phyloP scores from a whole-genome alignment of 2,888 invertebrate genomes.

The Mantis religiosa region DNA sequence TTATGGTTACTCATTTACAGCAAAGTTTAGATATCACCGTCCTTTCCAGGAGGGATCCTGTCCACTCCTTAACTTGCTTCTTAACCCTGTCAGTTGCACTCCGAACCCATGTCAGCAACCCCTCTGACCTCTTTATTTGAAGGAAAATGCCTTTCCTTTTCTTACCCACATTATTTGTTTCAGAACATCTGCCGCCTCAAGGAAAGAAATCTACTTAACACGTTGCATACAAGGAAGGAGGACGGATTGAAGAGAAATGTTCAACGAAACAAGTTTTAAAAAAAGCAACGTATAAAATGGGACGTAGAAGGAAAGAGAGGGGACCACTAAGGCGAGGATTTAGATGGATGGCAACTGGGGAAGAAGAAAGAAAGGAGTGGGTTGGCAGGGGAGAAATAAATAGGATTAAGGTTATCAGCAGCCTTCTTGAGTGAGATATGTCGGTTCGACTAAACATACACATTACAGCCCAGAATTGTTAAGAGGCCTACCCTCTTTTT shows the following conservation, averaged over 20 bases:
- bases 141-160: background rate
- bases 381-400: conserved; percentile 2
- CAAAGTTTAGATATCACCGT: no score
- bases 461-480: background rate
- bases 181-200: background rate
- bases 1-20: no score
- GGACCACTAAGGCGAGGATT: background rate
- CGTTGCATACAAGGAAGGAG: background rate
- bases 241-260: background rate
- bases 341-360: background rate
- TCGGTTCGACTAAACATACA: background rate
- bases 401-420: conserved; percentile 15
- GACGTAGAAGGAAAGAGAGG: background rate
- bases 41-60: background rate
- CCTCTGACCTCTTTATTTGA: background rate
- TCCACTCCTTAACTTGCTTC: background rate
- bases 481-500: background rate
- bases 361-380: background rate
- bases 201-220: background rate
- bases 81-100: background rate
- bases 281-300: background rate
- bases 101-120: background rate
- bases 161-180: background rate
- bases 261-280: background rate
- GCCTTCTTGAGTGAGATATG: background rate